These are phyloP conservation scores for Heteronetta atricapilla DNA, from an alignment of 2,113 vertebrate species.

Conservation along the genomic window DNA sequence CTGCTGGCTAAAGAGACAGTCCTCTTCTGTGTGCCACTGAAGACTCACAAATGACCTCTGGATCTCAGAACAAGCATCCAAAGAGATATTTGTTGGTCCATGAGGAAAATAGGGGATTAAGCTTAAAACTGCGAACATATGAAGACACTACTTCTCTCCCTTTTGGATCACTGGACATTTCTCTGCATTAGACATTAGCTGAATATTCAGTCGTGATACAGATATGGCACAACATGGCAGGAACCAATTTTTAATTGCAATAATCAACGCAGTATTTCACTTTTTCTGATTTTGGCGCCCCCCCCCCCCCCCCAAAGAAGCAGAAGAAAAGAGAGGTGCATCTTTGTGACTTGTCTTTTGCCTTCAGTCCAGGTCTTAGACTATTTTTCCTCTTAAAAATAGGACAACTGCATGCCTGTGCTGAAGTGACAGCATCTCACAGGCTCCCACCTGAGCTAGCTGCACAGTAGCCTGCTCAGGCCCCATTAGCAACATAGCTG, in stretches of 20 bases:
- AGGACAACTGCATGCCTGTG: not conserved
- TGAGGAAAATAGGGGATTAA: not conserved
- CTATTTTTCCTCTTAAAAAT: not conserved
- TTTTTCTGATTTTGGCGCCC: not conserved
- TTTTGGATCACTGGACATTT: not conserved
- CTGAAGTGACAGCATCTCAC: not conserved
- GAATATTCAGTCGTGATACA: not conserved
- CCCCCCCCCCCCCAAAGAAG: not conserved
- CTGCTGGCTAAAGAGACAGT: not conserved
- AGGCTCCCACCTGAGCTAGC: not conserved
- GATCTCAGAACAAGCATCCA: not conserved
- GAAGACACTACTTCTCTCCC: not conserved
- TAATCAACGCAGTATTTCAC: not conserved
- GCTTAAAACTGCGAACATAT: fast-evolving
- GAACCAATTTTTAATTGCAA: not conserved
- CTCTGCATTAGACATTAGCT: not conserved
- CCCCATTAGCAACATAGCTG: not conserved
- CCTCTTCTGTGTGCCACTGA: not conserved
- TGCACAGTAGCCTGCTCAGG: not conserved
- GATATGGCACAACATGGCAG: not conserved
- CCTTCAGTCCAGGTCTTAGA: not conserved
- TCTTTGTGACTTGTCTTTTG: not conserved
- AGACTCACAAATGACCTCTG: not conserved
- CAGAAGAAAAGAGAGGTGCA: not conserved
- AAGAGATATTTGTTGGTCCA: not conserved